Evolutionary conservation across 2,888 invertebrate species (phyloP).

Genomic region (Leptura quadrifasciata): DNA sequence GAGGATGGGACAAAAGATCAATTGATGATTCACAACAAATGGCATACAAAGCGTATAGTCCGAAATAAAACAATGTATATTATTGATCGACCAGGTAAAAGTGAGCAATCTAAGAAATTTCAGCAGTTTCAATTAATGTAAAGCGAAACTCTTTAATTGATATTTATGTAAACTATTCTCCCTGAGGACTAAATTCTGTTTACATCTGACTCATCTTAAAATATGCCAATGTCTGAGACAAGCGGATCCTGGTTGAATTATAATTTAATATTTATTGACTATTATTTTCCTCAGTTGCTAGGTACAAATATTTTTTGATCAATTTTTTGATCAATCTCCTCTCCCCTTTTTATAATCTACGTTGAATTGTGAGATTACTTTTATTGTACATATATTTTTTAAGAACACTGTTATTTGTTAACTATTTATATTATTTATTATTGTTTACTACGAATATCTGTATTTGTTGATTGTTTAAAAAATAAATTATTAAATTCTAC

Average conservation of each 20-base stretch:
- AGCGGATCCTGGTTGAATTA: not conserved
- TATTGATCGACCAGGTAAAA: too few species aligned
- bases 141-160: too few species aligned
- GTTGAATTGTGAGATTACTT: not conserved
- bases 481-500: not conserved
- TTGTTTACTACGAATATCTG: not conserved
- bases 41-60: slow-evolving; percentile 82
- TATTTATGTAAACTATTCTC: too few species aligned
- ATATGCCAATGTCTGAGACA: too few species aligned
- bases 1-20: slow-evolving; percentile 85
- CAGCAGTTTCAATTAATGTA: too few species aligned
- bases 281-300: not conserved
- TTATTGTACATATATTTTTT: too few species aligned
- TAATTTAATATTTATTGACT: not conserved
- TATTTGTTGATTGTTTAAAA: not conserved
- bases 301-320: not conserved
- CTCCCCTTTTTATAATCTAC: not conserved
- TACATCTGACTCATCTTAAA: too few species aligned
- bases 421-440: slow-evolving; percentile 1
- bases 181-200: too few species aligned
- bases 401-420: not conserved
- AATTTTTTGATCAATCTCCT: not conserved
- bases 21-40: slow-evolving; percentile 79
- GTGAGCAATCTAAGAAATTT: too few species aligned
- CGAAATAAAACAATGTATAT: slow-evolving; percentile 65